Percentiles rank a stretch among this genome's conserved stretches.
Conservation (phyloP, 2,113 vertebrate genomes). For the Tichodroma muraria region DNA sequence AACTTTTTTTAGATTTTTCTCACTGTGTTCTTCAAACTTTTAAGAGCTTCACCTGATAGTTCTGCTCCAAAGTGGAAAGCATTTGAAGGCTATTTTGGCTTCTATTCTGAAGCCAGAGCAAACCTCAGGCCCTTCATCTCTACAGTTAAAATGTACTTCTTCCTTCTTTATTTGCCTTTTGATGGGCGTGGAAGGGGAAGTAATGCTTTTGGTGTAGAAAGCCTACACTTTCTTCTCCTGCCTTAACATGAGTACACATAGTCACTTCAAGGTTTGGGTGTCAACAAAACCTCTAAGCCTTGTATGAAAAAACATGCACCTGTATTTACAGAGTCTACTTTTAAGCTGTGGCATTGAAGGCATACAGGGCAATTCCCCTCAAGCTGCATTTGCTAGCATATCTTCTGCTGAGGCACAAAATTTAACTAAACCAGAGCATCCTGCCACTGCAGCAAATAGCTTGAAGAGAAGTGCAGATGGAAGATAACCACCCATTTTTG, state of each 20-base stretch:
- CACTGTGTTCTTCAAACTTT: neutral
- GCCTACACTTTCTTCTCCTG: neutral
- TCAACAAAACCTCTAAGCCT: neutral
- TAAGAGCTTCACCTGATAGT: neutral
- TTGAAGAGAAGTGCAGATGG: neutral
- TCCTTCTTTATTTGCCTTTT: neutral
- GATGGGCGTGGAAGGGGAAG: neutral
- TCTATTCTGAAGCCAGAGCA: neutral
- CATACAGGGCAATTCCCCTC: neutral
- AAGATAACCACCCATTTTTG: neutral
- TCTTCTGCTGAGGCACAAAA: neutral
- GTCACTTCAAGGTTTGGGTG: neutral
- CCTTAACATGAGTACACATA: neutral
- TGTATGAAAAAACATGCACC: neutral
- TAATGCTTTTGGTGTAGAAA: neutral
- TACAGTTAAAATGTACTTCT: neutral
- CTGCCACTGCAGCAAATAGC: neutral
- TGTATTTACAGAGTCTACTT: neutral
- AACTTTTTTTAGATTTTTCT: neutral
- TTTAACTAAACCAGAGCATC: neutral
- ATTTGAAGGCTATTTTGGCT: neutral
- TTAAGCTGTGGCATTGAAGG: neutral
- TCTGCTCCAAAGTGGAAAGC: neutral
- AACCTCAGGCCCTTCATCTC: neutral
- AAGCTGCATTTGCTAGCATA: neutral